These are phyloP conservation scores for Epsilonema sp. DNA, from an alignment of 2,888 invertebrate species.

Conservation along the genomic window DNA sequence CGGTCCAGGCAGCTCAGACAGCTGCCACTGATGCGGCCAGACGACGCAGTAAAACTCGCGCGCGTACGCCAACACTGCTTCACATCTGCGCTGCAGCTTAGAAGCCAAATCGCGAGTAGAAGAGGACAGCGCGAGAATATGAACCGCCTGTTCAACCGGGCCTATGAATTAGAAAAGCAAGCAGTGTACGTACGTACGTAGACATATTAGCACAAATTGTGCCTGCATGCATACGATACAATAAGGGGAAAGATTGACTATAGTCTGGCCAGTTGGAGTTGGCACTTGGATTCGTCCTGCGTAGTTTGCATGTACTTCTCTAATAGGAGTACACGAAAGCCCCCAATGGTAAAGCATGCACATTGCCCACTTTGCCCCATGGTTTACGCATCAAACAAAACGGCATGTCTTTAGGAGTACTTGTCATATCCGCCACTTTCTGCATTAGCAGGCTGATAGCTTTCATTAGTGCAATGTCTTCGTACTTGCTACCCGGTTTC, in stretches of 20 bases:
- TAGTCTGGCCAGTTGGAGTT: too few relatives aligned
- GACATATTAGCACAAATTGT: too few relatives aligned
- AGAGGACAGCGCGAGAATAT: background rate
- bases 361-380: too few relatives aligned
- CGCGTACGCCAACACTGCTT: background rate
- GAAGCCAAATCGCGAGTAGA: background rate
- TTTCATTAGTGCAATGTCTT: background rate
- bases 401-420: background rate
- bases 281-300: too few relatives aligned
- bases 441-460: background rate
- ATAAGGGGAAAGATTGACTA: too few relatives aligned
- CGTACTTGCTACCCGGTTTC: background rate
- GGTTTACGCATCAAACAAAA: too few relatives aligned
- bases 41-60: background rate
- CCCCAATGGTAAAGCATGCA: too few relatives aligned
- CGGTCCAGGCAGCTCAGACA: background rate
- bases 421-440: background rate
- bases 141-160: background rate
- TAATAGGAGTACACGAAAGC: too few relatives aligned
- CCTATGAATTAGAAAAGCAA: background rate
- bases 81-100: background rate
- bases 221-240: too few relatives aligned
- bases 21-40: background rate
- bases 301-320: too few relatives aligned
- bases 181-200: background rate